Evolutionary conservation across 2,888 invertebrate species (phyloP).

Genomic region (Schrankia costaestrigalis): DNA sequence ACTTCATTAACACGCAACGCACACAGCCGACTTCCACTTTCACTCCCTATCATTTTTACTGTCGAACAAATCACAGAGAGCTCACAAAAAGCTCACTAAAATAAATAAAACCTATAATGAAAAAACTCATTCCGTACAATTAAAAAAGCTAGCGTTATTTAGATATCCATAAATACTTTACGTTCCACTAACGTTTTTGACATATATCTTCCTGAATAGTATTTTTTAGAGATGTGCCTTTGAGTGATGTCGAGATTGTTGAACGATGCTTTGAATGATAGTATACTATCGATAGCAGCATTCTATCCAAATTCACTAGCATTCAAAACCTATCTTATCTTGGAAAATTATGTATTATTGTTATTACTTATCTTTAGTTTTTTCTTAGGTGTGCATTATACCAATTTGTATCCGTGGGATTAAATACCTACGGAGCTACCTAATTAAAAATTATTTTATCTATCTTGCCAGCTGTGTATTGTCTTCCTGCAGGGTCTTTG

Average conservation of each 20-base stretch:
- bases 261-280: no score
- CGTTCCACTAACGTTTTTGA: conserved; percentile 61
- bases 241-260: no score
- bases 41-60: conserved; percentile 49
- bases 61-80: conserved; percentile 73
- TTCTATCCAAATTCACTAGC: no score
- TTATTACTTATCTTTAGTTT: no score
- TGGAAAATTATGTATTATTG: no score
- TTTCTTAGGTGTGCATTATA: no score
- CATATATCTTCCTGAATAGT: conserved; percentile 71
- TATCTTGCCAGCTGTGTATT: no score
- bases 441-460: no score
- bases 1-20: conserved; percentile 61
- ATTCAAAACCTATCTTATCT: no score
- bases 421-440: no score
- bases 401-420: no score
- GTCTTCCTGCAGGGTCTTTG: no score
- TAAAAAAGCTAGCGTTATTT: conserved; percentile 74
- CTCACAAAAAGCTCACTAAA: conserved; percentile 57
- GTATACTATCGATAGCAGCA: conserved; percentile 3
- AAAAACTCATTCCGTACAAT: conserved; percentile 71
- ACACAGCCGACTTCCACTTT: conserved; percentile 40
- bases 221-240: conserved; percentile 51
- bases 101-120: conserved; percentile 69
- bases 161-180: conserved; percentile 77